phyloP scores from a whole-genome alignment of 2,113 vertebrate species.

The Nettapus auritus region DNA sequence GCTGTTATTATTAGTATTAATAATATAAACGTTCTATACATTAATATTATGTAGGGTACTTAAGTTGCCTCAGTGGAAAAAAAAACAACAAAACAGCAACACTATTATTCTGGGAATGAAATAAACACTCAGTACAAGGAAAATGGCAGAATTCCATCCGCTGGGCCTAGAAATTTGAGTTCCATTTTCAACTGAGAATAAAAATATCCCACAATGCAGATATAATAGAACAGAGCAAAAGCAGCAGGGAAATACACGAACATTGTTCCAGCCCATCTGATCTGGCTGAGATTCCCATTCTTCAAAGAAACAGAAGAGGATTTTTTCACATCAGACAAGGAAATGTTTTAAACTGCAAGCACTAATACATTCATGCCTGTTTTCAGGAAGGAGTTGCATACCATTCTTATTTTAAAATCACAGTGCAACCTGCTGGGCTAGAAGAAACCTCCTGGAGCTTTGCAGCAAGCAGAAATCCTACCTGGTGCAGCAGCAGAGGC shows the following conservation, averaged over 20 bases:
- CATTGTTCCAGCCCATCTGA: not conserved
- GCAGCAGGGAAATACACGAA: not conserved
- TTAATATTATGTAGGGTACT: not conserved
- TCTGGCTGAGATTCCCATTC: not conserved
- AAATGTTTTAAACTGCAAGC: not conserved
- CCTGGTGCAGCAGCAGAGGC: conserved; percentile 75
- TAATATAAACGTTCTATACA: not conserved
- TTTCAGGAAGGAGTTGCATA: not conserved
- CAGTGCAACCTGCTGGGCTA: not conserved
- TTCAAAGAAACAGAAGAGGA: not conserved
- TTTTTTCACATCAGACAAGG: not conserved
- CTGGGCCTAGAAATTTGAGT: not conserved
- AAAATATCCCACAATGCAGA: not conserved
- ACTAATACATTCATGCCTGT: not conserved
- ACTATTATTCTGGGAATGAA: not conserved
- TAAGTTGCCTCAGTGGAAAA: not conserved
- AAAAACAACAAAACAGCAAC: not conserved
- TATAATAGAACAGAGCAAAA: not conserved
- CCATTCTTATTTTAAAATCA: not conserved
- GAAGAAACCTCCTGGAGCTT: not conserved
- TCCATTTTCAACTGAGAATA: not conserved
- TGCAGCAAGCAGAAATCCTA: not conserved
- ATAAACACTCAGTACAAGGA: not conserved
- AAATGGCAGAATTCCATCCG: not conserved
- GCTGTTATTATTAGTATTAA: not conserved